These are phyloP conservation scores for Apotomis capreana DNA, from an alignment of 2,888 invertebrate species.

Conservation along the genomic window DNA sequence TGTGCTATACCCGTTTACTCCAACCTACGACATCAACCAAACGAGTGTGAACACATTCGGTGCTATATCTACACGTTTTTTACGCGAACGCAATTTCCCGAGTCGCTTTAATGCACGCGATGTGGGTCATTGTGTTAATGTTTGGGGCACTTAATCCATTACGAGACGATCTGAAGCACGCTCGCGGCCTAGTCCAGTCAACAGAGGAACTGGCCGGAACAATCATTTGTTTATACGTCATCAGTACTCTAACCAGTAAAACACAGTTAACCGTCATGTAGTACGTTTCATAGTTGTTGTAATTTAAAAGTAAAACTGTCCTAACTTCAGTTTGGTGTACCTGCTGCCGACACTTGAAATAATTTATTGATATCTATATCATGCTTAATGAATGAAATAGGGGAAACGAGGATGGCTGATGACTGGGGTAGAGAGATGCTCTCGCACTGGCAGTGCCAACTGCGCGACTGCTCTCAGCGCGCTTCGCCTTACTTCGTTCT, in stretches of 20 bases:
- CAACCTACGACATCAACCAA: slow-evolving; percentile 9
- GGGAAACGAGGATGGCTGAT: neutral
- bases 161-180: slow-evolving; percentile 52
- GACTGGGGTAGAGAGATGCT: neutral
- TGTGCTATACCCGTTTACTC: neutral
- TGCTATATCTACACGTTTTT: slow-evolving; percentile 45
- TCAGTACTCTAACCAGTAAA: too few relatives aligned
- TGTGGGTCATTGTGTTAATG: slow-evolving; percentile 77
- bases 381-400: too few relatives aligned
- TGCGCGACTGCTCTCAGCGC: slow-evolving; percentile 15
- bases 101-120: slow-evolving; percentile 62
- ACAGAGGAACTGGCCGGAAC: neutral
- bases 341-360: neutral
- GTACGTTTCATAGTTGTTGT: too few relatives aligned
- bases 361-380: neutral
- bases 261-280: too few relatives aligned
- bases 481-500: slow-evolving; percentile 43
- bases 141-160: slow-evolving; percentile 66
- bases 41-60: slow-evolving; percentile 24
- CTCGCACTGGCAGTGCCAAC: neutral
- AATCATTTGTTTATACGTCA: too few relatives aligned
- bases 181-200: slow-evolving; percentile 42
- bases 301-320: too few relatives aligned
- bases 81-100: slow-evolving; percentile 60
- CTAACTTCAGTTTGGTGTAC: too few relatives aligned